Conservation (phyloP, 2,888 invertebrate genomes). For the Drosophila fungiperda region DNA sequence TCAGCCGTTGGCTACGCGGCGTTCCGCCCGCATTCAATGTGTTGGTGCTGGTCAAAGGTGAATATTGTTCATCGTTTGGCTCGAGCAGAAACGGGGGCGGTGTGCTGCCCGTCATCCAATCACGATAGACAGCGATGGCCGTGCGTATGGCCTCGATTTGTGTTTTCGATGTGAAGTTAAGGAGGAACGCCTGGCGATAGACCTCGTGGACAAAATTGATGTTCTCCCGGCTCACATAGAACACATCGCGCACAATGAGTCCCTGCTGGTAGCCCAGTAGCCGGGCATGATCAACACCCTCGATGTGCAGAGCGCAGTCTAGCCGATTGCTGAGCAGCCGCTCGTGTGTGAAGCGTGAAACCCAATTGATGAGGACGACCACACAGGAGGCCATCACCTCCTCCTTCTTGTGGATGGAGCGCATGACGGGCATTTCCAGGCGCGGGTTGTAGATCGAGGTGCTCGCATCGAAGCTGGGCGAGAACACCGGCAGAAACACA, state of each 20-base stretch:
- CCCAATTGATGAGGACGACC: slow-evolving; percentile 95
- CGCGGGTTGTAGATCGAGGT: slow-evolving; percentile 94
- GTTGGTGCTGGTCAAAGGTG: slow-evolving; percentile 8
- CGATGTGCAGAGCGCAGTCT: slow-evolving; percentile 82
- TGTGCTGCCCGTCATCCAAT: slow-evolving; percentile 95
- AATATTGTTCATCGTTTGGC: slow-evolving; percentile 85
- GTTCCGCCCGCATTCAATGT: slow-evolving; percentile 80
- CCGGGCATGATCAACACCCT: slow-evolving; percentile 83
- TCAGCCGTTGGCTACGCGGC: slow-evolving; percentile 87
- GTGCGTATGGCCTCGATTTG: slow-evolving; percentile 95
- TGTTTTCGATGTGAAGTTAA: slow-evolving; percentile 90
- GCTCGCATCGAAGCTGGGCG: slow-evolving; percentile 92
- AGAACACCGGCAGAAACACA: slow-evolving; percentile 95
- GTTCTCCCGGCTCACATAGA: slow-evolving; percentile 94
- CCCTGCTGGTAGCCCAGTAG: slow-evolving; percentile 83
- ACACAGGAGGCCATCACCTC: slow-evolving; percentile 89
- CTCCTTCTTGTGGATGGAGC: slow-evolving; percentile 88
- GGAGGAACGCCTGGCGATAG: slow-evolving; percentile 95
- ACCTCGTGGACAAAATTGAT: slow-evolving; percentile 98
- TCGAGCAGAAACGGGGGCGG: slow-evolving; percentile 93
- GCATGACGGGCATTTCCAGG: slow-evolving; percentile 91
- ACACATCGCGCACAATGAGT: slow-evolving; percentile 92
- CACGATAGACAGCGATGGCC: slow-evolving; percentile 96
- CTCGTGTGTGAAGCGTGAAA: slow-evolving; percentile 93
- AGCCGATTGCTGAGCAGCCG: slow-evolving; percentile 84